phyloP scores from a whole-genome alignment of 2,888 invertebrate genomes.

The Drymonia ruficornis region DNA sequence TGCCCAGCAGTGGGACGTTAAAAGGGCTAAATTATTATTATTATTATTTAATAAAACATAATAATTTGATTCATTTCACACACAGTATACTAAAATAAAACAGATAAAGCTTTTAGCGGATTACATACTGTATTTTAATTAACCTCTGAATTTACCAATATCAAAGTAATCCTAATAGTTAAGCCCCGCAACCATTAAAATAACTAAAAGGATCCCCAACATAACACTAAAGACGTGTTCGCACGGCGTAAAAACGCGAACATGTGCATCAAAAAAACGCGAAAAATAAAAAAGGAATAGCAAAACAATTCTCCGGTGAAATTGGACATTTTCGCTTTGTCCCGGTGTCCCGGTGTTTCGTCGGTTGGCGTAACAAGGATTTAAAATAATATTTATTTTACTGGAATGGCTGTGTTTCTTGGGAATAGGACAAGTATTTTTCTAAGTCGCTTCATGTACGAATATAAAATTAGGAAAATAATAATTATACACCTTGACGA shows the following conservation, averaged over 20 bases:
- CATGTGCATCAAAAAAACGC: conserved; percentile 39
- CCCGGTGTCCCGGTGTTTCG: conserved; percentile 28
- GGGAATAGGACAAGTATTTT: neutral
- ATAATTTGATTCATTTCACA: no score
- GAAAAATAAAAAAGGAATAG: conserved; percentile 25
- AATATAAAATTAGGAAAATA: neutral
- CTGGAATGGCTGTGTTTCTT: conserved; percentile 19
- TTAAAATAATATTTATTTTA: conserved; percentile 40
- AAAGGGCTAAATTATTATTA: no score
- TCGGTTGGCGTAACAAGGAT: conserved; percentile 36
- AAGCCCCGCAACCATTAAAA: conserved; percentile 18
- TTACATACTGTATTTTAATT: no score
- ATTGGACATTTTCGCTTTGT: conserved; percentile 50
- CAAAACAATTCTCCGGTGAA: conserved; percentile 49
- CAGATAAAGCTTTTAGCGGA: no score
- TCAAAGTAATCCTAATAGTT: neutral
- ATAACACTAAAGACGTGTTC: conserved; percentile 42
- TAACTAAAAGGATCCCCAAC: conserved; percentile 13
- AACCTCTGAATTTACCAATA: no score
- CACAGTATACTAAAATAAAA: no score
- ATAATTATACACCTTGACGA: neutral
- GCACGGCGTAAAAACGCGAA: conserved; percentile 47
- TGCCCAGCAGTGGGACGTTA: no score
- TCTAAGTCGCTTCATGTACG: neutral
- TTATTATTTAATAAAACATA: no score